A percentile compares a stretch with the other conserved stretches of the same genome.
phyloP scores from a whole-genome alignment of 2,113 vertebrate genomes.

The Cnemophilus loriae region DNA sequence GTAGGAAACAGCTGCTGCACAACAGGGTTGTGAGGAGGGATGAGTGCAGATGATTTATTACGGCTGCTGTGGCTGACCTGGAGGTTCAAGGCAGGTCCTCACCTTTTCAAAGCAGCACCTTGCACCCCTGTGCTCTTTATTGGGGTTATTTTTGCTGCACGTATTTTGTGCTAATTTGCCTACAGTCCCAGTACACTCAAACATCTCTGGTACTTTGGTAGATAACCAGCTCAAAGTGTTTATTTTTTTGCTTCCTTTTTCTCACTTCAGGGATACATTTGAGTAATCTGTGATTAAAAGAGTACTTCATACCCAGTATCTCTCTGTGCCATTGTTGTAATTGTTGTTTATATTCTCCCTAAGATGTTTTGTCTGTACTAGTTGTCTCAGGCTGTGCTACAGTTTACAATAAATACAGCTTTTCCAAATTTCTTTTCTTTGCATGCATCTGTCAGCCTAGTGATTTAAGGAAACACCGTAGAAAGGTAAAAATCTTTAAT shows the following conservation, averaged over 20 bases:
- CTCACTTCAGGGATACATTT: not conserved
- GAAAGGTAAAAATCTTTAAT: slow-evolving; percentile 87
- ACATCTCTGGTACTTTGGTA: not conserved
- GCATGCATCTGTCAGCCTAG: slow-evolving; percentile 93
- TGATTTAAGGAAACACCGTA: slow-evolving; percentile 97
- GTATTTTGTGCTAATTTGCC: not conserved
- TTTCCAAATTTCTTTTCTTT: slow-evolving; percentile 71
- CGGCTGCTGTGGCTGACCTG: not conserved
- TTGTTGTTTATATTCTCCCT: not conserved
- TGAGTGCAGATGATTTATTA: not conserved
- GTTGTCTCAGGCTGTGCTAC: not conserved
- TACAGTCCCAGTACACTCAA: not conserved
- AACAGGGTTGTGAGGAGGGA: not conserved
- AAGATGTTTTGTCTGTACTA: not conserved
- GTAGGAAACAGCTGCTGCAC: not conserved
- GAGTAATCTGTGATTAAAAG: not conserved
- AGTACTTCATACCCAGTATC: not conserved
- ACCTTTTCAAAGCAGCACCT: not conserved
- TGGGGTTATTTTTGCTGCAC: not conserved
- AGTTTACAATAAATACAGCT: slow-evolving; percentile 53
- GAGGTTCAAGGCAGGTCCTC: not conserved
- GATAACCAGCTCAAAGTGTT: not conserved
- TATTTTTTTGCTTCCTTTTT: not conserved
- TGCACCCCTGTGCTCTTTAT: accelerated
- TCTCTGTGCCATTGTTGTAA: not conserved